Evolutionary conservation across 1,140 invertebrate genomes (phyloP).

Genomic region (Drosophila malerkotliana): DNA sequence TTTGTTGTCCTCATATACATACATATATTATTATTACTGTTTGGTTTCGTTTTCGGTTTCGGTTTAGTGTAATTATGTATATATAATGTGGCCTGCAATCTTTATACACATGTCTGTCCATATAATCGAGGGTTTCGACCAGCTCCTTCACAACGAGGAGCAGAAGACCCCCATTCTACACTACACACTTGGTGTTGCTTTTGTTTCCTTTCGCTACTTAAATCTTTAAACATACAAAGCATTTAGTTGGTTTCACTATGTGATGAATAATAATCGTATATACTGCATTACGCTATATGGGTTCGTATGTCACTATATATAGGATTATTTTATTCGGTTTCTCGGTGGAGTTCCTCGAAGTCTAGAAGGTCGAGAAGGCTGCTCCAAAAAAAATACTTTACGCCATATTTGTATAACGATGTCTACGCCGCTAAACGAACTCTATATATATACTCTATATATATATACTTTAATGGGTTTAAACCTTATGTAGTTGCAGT

Average conservation of each 20-base stretch:
- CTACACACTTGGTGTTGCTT: constrained; percentile 54
- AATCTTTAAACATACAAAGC: constrained; percentile 54
- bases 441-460: background rate
- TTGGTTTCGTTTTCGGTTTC: constrained; percentile 14
- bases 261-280: constrained; percentile 35
- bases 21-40: constrained; percentile 34
- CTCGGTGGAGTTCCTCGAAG: constrained; percentile 29
- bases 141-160: constrained; percentile 34
- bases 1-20: constrained; percentile 58
- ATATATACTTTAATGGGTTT: constrained; percentile 2
- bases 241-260: constrained; percentile 50
- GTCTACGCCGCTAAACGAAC: constrained; percentile 29
- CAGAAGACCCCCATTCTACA: constrained; percentile 32
- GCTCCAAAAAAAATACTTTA: constrained; percentile 39
- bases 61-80: constrained; percentile 36
- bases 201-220: constrained; percentile 28
- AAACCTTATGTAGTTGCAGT: constrained; percentile 19
- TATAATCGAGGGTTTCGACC: constrained; percentile 28
- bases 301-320: constrained; percentile 36
- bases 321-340: constrained; percentile 31
- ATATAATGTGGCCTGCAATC: constrained; percentile 42
- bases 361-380: constrained; percentile 1
- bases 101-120: constrained; percentile 43
- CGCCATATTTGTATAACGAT: constrained; percentile 11
- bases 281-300: constrained; percentile 6